Evolutionary conservation across 2,888 invertebrate genomes (phyloP).

Genomic region (Mesorhabditis belari): DNA sequence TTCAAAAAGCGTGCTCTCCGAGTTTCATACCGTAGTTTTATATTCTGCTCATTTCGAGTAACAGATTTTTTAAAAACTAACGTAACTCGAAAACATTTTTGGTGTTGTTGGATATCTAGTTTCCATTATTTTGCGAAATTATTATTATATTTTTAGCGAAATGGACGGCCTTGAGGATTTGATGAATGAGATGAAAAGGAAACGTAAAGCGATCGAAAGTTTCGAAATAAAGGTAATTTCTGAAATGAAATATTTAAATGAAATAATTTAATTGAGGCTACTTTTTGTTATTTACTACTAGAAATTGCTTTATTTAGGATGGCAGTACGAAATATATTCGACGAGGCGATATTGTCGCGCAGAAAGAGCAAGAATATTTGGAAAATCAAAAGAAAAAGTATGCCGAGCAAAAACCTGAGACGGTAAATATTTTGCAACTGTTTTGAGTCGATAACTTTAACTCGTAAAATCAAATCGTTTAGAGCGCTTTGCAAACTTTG

Average conservation of each 20-base stretch:
- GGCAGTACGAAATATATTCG: constrained; percentile 80
- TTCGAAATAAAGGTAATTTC: constrained; percentile 63
- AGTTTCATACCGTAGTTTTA: no score
- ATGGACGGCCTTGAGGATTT: constrained; percentile 70
- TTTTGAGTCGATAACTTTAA: no score
- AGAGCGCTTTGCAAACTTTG: no score
- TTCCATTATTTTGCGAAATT: no score
- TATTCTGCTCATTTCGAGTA: no score
- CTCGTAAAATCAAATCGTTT: background rate
- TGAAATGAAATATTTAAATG: background rate
- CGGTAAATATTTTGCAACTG: background rate
- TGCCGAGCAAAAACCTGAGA: background rate
- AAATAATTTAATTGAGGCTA: no score
- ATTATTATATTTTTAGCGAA: no score
- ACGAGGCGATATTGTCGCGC: constrained; percentile 74
- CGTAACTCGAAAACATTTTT: no score
- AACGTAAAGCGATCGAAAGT: constrained; percentile 77
- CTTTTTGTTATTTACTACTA: no score
- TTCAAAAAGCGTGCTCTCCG: no score
- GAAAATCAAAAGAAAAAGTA: constrained; percentile 19
- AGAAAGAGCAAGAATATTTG: constrained; percentile 74
- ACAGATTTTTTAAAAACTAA: no score
- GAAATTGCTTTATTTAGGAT: constrained; percentile 65
- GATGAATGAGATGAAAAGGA: constrained; percentile 82
- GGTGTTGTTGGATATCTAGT: no score